Conservation (phyloP, 1,140 invertebrate genomes). For the Cardiocondyla obscurior region DNA sequence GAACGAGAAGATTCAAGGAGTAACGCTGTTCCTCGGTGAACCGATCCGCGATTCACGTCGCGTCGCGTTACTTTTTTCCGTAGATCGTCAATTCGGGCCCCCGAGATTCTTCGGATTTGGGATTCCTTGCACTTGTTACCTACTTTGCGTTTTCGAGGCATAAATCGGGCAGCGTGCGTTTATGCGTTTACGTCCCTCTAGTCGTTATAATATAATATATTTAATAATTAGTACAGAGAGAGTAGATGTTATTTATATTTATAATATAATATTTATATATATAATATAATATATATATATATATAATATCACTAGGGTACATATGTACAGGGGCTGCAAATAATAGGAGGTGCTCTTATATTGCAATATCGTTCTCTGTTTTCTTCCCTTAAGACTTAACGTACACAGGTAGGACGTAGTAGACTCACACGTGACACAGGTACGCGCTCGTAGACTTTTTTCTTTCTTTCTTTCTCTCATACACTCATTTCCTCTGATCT, state of each 20-base stretch:
- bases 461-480: conserved; percentile 8
- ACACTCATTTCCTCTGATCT: background rate
- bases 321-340: conserved; percentile 82
- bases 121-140: conserved; percentile 9
- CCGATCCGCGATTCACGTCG: conserved; percentile 6
- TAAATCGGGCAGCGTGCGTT: conserved; percentile 71
- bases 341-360: conserved; percentile 78
- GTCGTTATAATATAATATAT: conserved; percentile 81
- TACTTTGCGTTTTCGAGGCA: conserved; percentile 18
- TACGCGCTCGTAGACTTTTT: conserved; percentile 53
- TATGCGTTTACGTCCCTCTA: conserved; percentile 72
- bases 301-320: conserved; percentile 83
- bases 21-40: background rate
- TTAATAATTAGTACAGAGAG: conserved; percentile 82
- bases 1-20: conserved; percentile 10
- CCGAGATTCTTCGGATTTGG: conserved; percentile 21
- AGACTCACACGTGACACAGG: conserved; percentile 42
- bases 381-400: conserved; percentile 50
- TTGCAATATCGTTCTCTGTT: conserved; percentile 76
- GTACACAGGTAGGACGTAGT: conserved; percentile 49
- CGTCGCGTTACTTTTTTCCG: background rate
- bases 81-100: conserved; percentile 1
- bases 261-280: conserved; percentile 79
- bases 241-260: conserved; percentile 80
- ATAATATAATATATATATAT: conserved; percentile 76